phyloP scores from a whole-genome alignment of 2,797 vertebrate genomes.

The Sebastes iracundus region DNA sequence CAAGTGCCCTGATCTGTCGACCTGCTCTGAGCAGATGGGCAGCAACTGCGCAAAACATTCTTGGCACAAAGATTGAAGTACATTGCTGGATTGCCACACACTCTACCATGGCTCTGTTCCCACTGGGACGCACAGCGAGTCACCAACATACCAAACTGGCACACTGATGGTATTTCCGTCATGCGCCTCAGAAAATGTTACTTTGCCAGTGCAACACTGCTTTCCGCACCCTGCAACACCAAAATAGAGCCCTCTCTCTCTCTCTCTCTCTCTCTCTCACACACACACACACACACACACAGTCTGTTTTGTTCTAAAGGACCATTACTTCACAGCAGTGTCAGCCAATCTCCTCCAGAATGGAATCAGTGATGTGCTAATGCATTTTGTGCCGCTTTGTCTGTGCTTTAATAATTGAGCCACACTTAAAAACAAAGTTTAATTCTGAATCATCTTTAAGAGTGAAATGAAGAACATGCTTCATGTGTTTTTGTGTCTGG shows the following conservation, averaged over 20 bases:
- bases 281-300: constrained; percentile 1
- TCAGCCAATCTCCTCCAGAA: constrained; percentile 18
- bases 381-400: neutral
- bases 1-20: neutral
- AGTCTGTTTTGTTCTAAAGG: constrained; percentile 7
- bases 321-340: constrained; percentile 15
- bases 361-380: constrained; percentile 21
- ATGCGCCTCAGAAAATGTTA: neutral
- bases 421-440: neutral
- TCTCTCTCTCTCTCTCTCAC: neutral
- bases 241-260: neutral
- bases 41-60: neutral
- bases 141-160: neutral
- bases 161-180: neutral
- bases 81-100: neutral
- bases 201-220: neutral
- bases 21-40: too few species aligned
- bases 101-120: neutral
- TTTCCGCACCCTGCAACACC: neutral
- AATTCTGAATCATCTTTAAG: neutral
- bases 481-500: neutral
- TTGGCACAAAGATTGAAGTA: neutral
- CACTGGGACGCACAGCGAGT: neutral
- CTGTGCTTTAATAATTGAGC: neutral
- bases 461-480: neutral